phyloP scores from a whole-genome alignment of 2,113 vertebrate species.

The Ophiodon elongatus region DNA sequence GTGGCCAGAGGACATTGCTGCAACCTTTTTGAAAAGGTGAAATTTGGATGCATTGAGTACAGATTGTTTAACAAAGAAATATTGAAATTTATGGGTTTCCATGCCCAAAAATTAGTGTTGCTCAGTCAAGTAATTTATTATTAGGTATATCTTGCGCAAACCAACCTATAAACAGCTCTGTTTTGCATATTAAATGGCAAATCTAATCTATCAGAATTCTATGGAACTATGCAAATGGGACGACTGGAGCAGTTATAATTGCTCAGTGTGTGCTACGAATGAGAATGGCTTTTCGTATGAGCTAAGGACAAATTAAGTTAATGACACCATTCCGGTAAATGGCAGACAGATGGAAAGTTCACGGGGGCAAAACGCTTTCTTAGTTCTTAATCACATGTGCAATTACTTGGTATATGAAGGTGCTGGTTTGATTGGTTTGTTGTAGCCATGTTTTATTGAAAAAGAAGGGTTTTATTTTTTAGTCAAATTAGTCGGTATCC shows the following conservation, averaged over 20 bases:
- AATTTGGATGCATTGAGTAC: neutral
- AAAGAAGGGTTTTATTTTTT: neutral
- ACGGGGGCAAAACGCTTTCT: constrained; percentile 70
- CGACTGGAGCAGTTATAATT: constrained; percentile 66
- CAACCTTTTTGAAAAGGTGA: constrained; percentile 17
- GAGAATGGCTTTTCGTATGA: constrained; percentile 59
- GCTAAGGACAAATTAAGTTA: constrained; percentile 73
- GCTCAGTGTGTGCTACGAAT: constrained; percentile 65
- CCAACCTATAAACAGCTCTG: constrained; percentile 38
- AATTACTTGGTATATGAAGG: constrained; percentile 64
- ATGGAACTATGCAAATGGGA: constrained; percentile 64
- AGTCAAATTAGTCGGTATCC: constrained; percentile 30
- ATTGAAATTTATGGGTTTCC: constrained; percentile 15
- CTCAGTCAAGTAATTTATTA: constrained; percentile 39
- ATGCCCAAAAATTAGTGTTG: constrained; percentile 25
- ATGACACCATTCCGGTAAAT: constrained; percentile 73
- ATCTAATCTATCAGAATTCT: constrained; percentile 60
- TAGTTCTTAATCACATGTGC: constrained; percentile 73
- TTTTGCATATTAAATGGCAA: constrained; percentile 66
- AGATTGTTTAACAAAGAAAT: constrained; percentile 25
- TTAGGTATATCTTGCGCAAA: constrained; percentile 47
- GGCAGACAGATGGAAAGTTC: constrained; percentile 79
- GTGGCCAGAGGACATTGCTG: neutral
- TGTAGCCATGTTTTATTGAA: constrained; percentile 25
- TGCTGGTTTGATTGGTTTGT: constrained; percentile 51